A percentile compares a stretch with the other conserved stretches of the same genome.
phyloP scores from a whole-genome alignment of 1,140 invertebrate species.

The Mizuhopecten yessoensis region DNA sequence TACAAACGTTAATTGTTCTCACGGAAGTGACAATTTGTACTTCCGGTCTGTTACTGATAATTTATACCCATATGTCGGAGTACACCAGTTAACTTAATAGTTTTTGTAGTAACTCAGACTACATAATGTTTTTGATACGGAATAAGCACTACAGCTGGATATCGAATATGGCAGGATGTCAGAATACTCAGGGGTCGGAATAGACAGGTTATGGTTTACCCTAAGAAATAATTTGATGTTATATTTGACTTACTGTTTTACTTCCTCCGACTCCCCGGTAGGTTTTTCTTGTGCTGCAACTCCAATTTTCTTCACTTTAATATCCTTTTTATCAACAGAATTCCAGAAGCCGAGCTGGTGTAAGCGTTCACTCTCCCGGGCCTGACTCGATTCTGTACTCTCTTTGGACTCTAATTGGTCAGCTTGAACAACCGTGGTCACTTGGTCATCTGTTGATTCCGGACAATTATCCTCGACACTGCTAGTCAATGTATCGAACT shows the following conservation, averaged over 20 bases:
- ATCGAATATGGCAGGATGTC: too few species aligned
- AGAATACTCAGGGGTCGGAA: too few species aligned
- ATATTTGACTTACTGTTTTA: neutral
- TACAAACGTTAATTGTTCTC: too few species aligned
- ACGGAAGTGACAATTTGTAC: too few species aligned
- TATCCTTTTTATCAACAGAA: neutral
- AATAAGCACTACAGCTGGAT: too few species aligned
- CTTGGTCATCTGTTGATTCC: neutral
- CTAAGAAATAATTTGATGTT: too few species aligned
- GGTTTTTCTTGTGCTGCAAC: neutral
- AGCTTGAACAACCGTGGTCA: slow-evolving; percentile 9
- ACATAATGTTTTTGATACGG: too few species aligned
- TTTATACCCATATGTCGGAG: too few species aligned
- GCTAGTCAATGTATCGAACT: neutral
- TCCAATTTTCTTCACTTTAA: neutral
- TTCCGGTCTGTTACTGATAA: too few species aligned
- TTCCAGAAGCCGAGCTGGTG: neutral
- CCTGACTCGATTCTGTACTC: neutral
- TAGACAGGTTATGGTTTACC: too few species aligned
- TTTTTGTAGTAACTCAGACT: too few species aligned
- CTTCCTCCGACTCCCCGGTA: neutral
- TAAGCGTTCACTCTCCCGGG: neutral
- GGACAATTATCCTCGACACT: neutral
- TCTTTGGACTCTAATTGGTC: neutral
- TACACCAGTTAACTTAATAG: too few species aligned